Evolutionary conservation across 2,113 vertebrate genomes (phyloP), one percentile per base, ranked within the genome.

Genomic region (Rhipidura dahli): DNA sequence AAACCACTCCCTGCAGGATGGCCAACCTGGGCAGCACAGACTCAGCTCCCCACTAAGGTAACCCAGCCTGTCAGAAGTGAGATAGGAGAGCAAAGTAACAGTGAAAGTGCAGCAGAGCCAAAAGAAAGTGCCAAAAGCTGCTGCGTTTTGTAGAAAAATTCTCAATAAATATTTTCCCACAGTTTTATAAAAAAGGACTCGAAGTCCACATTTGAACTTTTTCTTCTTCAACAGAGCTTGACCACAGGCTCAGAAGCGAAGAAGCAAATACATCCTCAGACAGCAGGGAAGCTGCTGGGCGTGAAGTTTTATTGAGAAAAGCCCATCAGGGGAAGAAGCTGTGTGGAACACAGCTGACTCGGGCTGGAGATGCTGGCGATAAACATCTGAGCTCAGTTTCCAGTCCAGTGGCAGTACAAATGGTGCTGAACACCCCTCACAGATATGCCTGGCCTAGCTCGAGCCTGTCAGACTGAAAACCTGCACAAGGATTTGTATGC

Each of bases 151-250:
- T 4, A 76, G 33, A 54, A 86, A 45, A 73, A 65, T 2, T 42
- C 42, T 39, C 33, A 4, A 35, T 31, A 90, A 85, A 49, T 26
- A 87, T 56, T 71, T 54, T 63, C 13, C 51, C 5, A 3, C 3
- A 40, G 49, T 64, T 85, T 49, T 20, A 30, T 56, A 45, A 79
- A 76, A 81, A 66, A 54, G 23, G 40, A 83, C 81, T 79, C 35
- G 5, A n/a, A n/a, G 35, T 77, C 21, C 77, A 54, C 7, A 5
- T 39, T 56, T 28, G 51, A 75, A 69, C 42, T 73, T 93, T 77
- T 94, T 80, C 91, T 65, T 94, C 88, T 86, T 80, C 91, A 95
- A 27, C 54, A 89, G 86, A 97, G 80, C 88, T 69, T 94, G 87
- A 90, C 91, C 57, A 70, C 31, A 82, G 78, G 44, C 72, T 96